These are phyloP conservation scores for Prolemur simus DNA, from an alignment of 2,113 vertebrate species.

Conservation along the genomic window DNA sequence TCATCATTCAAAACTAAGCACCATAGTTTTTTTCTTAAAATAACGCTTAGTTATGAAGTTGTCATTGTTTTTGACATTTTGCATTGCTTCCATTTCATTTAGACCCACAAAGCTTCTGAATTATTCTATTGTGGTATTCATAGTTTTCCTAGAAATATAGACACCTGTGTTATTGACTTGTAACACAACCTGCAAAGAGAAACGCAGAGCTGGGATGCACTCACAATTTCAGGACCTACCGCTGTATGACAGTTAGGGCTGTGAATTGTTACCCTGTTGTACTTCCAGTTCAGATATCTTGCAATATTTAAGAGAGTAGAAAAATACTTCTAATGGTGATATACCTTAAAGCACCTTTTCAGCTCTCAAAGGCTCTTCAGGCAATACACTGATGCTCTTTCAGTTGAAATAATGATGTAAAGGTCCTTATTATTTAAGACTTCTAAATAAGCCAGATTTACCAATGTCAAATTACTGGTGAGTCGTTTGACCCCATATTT, in stretches of 20 bases:
- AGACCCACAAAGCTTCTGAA: not conserved
- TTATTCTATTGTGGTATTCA: not conserved
- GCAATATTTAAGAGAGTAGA: constrained; percentile 49
- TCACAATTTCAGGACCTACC: constrained; percentile 50
- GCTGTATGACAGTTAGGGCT: not conserved
- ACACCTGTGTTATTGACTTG: constrained; percentile 56
- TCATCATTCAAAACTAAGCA: not conserved
- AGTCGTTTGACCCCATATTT: constrained; percentile 82
- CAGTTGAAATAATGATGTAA: constrained; percentile 46
- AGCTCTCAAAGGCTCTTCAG: constrained; percentile 68
- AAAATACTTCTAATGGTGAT: not conserved
- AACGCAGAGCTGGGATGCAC: not conserved
- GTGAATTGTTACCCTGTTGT: not conserved
- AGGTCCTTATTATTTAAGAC: constrained; percentile 77
- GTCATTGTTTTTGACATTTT: constrained; percentile 19
- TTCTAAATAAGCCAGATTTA: constrained; percentile 78
- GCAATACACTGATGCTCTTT: not conserved
- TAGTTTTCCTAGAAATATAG: not conserved
- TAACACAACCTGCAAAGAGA: constrained; percentile 34
- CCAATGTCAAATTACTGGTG: constrained; percentile 79
- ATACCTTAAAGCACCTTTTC: constrained; percentile 35
- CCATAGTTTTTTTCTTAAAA: constrained; percentile 10
- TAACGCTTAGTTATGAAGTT: not conserved
- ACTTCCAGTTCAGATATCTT: not conserved
- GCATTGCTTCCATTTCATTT: not conserved